These are phyloP conservation scores for Eudemis profundana DNA, from an alignment of 2,888 invertebrate species.

Conservation along the genomic window DNA sequence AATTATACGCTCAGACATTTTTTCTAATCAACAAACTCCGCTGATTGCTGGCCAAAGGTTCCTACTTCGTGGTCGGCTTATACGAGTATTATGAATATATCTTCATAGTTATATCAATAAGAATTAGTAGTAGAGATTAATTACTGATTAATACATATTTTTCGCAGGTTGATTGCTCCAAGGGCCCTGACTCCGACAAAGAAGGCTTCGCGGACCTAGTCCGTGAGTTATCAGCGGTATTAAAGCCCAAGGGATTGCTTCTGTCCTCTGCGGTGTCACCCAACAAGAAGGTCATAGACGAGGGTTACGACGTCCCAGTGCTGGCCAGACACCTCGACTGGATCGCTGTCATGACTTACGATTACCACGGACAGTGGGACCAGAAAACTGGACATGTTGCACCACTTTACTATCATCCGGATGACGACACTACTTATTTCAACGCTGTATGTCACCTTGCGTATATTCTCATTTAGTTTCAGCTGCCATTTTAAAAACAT, in stretches of 20 bases:
- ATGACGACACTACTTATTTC: constrained; percentile 92
- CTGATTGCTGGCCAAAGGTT: too few relatives aligned
- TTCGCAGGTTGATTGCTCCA: constrained; percentile 92
- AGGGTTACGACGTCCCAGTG: constrained; percentile 92
- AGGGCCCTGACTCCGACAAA: constrained; percentile 94
- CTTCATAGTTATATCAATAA: too few relatives aligned
- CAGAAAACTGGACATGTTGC: constrained; percentile 96
- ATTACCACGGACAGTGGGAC: constrained; percentile 97
- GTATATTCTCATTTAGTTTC: neutral
- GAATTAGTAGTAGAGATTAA: too few relatives aligned
- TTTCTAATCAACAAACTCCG: too few relatives aligned
- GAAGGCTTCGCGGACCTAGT: constrained; percentile 91
- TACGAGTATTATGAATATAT: too few relatives aligned
- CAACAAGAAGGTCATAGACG: constrained; percentile 94
- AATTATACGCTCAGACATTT: too few relatives aligned
- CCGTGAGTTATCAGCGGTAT: constrained; percentile 88
- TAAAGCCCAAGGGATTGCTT: constrained; percentile 88
- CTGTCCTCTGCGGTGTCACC: constrained; percentile 95
- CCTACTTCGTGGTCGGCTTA: too few relatives aligned
- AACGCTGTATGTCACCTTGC: constrained; percentile 87
- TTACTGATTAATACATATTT: too few relatives aligned
- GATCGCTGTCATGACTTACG: constrained; percentile 97
- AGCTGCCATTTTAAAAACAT: too few relatives aligned
- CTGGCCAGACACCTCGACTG: constrained; percentile 92
- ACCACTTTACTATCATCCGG: constrained; percentile 92